A percentile compares a stretch with the other conserved stretches of the same genome.
Conservation (phyloP, 2,888 invertebrate species). For the Scrobipalpa atriplicella region DNA sequence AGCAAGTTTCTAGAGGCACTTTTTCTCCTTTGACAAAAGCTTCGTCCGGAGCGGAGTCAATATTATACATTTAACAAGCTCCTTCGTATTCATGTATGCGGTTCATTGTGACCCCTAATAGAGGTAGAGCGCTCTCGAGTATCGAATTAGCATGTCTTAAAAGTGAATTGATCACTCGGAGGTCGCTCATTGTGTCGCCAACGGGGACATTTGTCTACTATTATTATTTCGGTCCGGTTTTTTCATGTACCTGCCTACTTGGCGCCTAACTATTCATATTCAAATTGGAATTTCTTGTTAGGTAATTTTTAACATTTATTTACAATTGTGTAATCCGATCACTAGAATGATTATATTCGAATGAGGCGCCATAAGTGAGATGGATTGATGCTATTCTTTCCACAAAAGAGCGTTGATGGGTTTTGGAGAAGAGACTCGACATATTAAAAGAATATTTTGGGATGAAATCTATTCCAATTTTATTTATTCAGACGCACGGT, state of each 20-base stretch:
- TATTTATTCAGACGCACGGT: neutral
- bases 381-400: constrained; percentile 56
- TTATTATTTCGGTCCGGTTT: constrained; percentile 78
- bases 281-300: constrained; percentile 75
- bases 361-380: constrained; percentile 59
- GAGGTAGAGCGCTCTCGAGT: constrained; percentile 64
- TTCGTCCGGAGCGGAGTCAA: constrained; percentile 18
- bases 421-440: neutral
- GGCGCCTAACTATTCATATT: constrained; percentile 81
- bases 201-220: constrained; percentile 77
- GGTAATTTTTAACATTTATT: constrained; percentile 77
- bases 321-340: constrained; percentile 75
- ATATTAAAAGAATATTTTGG: neutral
- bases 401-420: constrained; percentile 51
- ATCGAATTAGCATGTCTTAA: constrained; percentile 76
- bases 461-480: neutral
- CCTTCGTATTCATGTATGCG: constrained; percentile 55
- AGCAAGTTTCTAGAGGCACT: constrained; percentile 4
- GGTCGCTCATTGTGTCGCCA: constrained; percentile 72
- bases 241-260: constrained; percentile 79
- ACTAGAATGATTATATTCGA: constrained; percentile 59
- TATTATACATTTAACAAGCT: constrained; percentile 28
- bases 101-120: constrained; percentile 52
- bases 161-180: constrained; percentile 71
- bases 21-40: constrained; percentile 21